Percentiles rank a stretch among this genome's conserved stretches.
Evolutionary conservation across 2,113 vertebrate species (phyloP).

Genomic region (Pseudopodoces humilis): DNA sequence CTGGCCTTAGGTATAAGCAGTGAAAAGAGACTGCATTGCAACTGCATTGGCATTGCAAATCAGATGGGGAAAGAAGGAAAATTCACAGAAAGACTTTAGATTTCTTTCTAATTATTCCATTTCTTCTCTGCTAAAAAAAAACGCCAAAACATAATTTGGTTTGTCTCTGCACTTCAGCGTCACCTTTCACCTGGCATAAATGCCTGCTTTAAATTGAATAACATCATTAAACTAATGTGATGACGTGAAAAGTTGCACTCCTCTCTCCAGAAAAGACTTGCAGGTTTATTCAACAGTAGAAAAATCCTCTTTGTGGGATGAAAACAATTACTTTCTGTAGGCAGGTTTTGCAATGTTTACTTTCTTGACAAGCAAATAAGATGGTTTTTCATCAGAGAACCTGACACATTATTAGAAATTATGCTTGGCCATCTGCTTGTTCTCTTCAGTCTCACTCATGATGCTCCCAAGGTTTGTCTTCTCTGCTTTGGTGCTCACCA

Average conservation of each 20-base stretch:
- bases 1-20: conserved; percentile 48
- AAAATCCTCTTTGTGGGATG: neutral
- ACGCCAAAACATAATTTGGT: neutral
- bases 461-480: neutral
- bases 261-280: neutral
- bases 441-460: neutral
- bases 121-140: neutral
- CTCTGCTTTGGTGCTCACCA: neutral
- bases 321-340: neutral
- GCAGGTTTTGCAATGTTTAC: neutral
- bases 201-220: neutral
- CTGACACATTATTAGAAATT: neutral
- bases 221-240: neutral
- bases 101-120: neutral
- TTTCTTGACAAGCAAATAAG: neutral
- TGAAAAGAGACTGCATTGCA: conserved; percentile 30
- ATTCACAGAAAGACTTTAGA: neutral
- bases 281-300: neutral
- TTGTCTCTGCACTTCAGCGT: neutral
- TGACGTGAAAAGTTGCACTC: neutral
- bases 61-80: conserved; percentile 12
- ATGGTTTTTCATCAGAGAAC: neutral
- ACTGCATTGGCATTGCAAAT: conserved; percentile 65
- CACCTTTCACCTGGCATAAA: neutral
- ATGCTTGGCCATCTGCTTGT: neutral